Conservation (phyloP, 2,797 vertebrate species). For the Enteromius anoplus region DNA sequence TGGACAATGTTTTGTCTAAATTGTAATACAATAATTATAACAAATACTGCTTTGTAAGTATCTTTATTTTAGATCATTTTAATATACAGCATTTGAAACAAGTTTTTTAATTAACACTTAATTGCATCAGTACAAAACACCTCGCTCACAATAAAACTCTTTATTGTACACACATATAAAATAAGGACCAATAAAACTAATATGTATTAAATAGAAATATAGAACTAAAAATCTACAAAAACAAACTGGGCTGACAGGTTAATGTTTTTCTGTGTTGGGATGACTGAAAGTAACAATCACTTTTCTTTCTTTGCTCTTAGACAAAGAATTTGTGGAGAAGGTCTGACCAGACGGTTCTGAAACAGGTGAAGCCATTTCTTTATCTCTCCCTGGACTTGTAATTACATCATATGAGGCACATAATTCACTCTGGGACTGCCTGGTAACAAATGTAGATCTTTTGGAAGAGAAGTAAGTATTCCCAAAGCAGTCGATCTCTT, state of each 20-base stretch:
- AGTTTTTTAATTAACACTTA: not conserved
- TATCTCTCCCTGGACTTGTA: constrained; percentile 72
- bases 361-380: constrained; percentile 77
- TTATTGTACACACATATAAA: constrained; percentile 18
- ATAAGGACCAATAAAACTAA: not conserved
- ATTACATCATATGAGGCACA: constrained; percentile 76
- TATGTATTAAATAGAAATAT: not conserved
- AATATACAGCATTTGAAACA: constrained; percentile 26
- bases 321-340: constrained; percentile 68
- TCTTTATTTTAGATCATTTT: constrained; percentile 30
- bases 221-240: constrained; percentile 16
- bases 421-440: constrained; percentile 82
- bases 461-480: constrained; percentile 80
- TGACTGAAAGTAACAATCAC: constrained; percentile 79
- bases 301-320: constrained; percentile 71
- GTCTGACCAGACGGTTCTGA: constrained; percentile 68
- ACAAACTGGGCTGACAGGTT: constrained; percentile 33
- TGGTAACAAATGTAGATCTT: constrained; percentile 79
- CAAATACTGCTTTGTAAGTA: constrained; percentile 5
- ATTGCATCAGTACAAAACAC: constrained; percentile 29
- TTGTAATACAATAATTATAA: not conserved
- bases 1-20: not conserved
- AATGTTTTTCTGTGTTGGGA: constrained; percentile 67
- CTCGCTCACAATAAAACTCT: not conserved
- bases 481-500: constrained; percentile 80